Evolutionary conservation across 2,113 vertebrate species (phyloP).

Genomic region (Nanorana parkeri): DNA sequence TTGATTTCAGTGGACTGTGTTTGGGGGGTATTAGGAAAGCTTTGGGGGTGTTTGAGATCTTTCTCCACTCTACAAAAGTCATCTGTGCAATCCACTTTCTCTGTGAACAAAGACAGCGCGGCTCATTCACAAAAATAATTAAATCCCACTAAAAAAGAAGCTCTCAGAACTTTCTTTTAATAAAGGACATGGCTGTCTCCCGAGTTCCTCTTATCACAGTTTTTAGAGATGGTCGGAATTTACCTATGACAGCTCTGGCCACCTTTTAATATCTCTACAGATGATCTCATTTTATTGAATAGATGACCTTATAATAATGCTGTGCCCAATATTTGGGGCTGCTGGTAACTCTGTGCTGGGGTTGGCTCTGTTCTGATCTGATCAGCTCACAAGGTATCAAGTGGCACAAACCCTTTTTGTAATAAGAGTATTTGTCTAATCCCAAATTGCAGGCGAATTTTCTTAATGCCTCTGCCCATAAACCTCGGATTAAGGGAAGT

Average conservation of each 20-base stretch:
- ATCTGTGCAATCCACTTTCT: slow-evolving; percentile 75
- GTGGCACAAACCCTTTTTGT: slow-evolving; percentile 79
- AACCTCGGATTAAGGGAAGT: slow-evolving; percentile 83
- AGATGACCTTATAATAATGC: not conserved
- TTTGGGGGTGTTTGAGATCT: slow-evolving; percentile 69
- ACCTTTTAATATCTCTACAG: not conserved
- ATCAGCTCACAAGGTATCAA: slow-evolving; percentile 79
- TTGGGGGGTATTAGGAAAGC: slow-evolving; percentile 63
- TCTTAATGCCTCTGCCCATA: slow-evolving; percentile 86
- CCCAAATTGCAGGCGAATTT: slow-evolving; percentile 88
- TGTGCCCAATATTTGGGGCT: not conserved
- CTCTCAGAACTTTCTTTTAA: not conserved
- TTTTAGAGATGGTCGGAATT: too few species aligned
- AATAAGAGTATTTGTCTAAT: slow-evolving; percentile 91
- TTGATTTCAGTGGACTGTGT: too few species aligned
- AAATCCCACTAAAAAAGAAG: not conserved
- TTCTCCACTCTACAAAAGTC: slow-evolving; percentile 79
- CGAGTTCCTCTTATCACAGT: too few species aligned
- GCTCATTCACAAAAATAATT: slow-evolving; percentile 74
- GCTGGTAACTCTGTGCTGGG: not conserved
- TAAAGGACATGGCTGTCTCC: not conserved
- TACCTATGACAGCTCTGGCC: not conserved
- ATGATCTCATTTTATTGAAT: not conserved
- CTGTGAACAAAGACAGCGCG: slow-evolving; percentile 75
- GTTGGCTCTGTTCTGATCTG: slow-evolving; percentile 68